Evolutionary conservation across 2,888 invertebrate genomes (phyloP), one percentile per base, ranked within the genome.

Genomic region (Drosophila mayaguana): DNA sequence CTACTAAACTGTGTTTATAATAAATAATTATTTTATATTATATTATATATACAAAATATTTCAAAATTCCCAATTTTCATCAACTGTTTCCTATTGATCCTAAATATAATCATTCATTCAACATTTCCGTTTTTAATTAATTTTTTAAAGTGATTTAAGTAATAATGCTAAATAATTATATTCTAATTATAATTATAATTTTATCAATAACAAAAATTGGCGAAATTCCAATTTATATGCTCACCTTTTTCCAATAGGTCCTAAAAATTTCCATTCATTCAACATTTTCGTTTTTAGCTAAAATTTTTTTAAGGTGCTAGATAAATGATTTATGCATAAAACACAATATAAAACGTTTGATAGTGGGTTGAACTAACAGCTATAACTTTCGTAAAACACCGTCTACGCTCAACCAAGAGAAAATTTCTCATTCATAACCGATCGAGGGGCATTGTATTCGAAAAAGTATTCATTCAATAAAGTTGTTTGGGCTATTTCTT

Each of bases 391-490:
- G 57, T 59, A 65, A 25, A 38, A 16, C 40, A 46, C 16, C 48
- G 28, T 65, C 55, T 50, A 22, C 32, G 18, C 0, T 7, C 20
- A 16, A n/a, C 22, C 16, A 34, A 38, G 18, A 36, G 45, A 68
- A 61, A 43, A 48, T 53, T 45, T 32, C 64, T 68, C 68, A 75
- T 83, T 79, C 85, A 83, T 72, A 66, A 57, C 43, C 60, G 9
- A 20, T 46, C 40, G 53, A 9, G 50, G 16, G 18, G 28, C 16
- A 42, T 60, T 67, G 46, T 54, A 53, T 63, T 51, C 48, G 45
- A 64, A 34, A 45, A 20, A 42, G 20, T 60, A 55, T 72, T 77
- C 79, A 81, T 83, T 83, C 72, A 53, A 22, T 38, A 42, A 6
- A 55, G 48, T 56, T 36, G 38, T 34, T 18, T 57, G 55, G 34